These are phyloP conservation scores for Corella eumyota DNA, from an alignment of 23 tunicate genomes.

Conservation along the genomic window DNA sequence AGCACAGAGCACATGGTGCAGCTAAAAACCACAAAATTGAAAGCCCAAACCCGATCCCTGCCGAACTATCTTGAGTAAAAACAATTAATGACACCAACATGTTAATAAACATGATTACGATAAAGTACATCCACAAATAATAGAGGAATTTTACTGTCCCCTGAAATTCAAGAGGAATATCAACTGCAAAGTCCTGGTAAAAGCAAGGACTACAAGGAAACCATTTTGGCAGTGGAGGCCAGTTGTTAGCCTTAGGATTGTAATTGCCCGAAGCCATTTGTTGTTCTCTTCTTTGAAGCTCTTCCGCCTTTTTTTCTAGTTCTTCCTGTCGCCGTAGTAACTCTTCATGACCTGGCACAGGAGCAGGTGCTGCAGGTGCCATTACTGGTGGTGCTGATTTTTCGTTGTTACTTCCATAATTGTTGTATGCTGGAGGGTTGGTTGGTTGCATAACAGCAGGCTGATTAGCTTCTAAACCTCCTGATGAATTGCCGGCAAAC, in stretches of 20 bases:
- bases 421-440: slow-evolving; percentile 35
- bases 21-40: slow-evolving; percentile 74
- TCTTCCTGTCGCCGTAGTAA: slow-evolving; percentile 80
- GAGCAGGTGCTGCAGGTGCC: slow-evolving; percentile 38
- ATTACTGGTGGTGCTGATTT: slow-evolving; percentile 58
- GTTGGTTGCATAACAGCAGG: slow-evolving; percentile 81
- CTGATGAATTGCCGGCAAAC: slow-evolving; percentile 34
- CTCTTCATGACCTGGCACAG: slow-evolving; percentile 89
- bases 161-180: slow-evolving; percentile 81
- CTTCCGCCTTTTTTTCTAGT: slow-evolving; percentile 91
- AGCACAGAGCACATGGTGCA: slow-evolving; percentile 89
- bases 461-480: slow-evolving; percentile 9
- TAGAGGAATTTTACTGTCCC: slow-evolving; percentile 65
- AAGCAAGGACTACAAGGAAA: slow-evolving; percentile 93
- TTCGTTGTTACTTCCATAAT: slow-evolving; percentile 24
- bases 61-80: slow-evolving; percentile 9
- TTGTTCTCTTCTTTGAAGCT: slow-evolving; percentile 63
- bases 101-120: slow-evolving; percentile 41
- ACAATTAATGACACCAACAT: slow-evolving; percentile 44
- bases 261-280: slow-evolving; percentile 28
- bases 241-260: slow-evolving; percentile 62
- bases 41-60: slow-evolving; percentile 72
- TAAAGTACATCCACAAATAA: slow-evolving; percentile 89
- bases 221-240: slow-evolving; percentile 97
- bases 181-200: slow-evolving; percentile 86